Percentiles rank a stretch among this genome's conserved stretches.
These are phyloP conservation scores for Drosophila anceps DNA, from an alignment of 2,888 invertebrate species.

Conservation along the genomic window DNA sequence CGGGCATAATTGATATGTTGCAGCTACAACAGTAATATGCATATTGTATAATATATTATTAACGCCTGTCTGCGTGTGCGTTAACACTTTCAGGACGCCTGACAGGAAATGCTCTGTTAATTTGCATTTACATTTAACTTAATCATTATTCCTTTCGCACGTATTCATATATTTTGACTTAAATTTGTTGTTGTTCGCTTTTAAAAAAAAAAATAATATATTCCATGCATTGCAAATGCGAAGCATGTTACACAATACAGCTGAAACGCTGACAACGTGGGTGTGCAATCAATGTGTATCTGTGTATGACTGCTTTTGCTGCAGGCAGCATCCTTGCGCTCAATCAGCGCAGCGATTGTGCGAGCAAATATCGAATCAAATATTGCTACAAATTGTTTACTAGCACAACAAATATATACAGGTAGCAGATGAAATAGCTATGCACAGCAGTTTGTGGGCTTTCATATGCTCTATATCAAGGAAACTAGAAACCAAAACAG, in stretches of 20 bases:
- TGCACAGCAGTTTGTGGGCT: conserved; percentile 1
- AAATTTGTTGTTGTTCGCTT: conserved; percentile 9
- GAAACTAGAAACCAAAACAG: background rate
- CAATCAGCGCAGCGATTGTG: conserved; percentile 68
- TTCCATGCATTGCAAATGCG: conserved; percentile 73
- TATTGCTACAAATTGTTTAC: conserved; percentile 64
- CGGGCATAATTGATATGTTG: conserved; percentile 69
- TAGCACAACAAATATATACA: conserved; percentile 16
- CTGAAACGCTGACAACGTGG: conserved; percentile 12
- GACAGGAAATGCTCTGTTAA: conserved; percentile 65
- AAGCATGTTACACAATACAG: conserved; percentile 14
- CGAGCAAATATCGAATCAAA: conserved; percentile 71
- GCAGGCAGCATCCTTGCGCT: conserved; percentile 27
- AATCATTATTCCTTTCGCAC: conserved; percentile 39
- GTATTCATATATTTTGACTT: background rate
- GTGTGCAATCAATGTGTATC: conserved; percentile 6
- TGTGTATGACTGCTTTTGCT: conserved; percentile 13
- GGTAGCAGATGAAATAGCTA: conserved; percentile 12
- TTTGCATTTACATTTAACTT: conserved; percentile 55
- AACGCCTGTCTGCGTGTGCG: conserved; percentile 13
- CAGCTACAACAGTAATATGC: conserved; percentile 40
- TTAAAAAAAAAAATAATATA: conserved; percentile 65
- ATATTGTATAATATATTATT: conserved; percentile 4
- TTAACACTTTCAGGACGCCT: conserved; percentile 54
- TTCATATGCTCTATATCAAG: conserved; percentile 11